phyloP scores from a whole-genome alignment of 2,797 vertebrate genomes.

The Tokudaia tokunoshimensis region DNA sequence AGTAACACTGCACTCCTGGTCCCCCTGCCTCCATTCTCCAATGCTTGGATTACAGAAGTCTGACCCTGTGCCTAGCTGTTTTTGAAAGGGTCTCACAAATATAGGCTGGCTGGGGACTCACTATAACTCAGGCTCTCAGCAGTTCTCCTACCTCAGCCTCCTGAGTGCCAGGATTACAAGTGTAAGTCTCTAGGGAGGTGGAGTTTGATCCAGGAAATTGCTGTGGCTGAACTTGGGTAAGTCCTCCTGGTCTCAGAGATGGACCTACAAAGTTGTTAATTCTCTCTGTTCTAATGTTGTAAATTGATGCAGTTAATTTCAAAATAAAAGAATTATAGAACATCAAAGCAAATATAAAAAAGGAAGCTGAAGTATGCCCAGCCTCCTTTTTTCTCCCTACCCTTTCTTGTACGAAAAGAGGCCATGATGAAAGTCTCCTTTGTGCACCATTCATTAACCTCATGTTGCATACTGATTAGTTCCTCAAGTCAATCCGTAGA shows the following conservation, averaged over 20 bases:
- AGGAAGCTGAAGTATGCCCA: not conserved
- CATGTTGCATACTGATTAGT: not conserved
- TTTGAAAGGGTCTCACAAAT: not conserved
- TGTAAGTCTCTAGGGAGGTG: not conserved
- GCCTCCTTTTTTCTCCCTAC: not conserved
- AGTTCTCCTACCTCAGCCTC: not conserved
- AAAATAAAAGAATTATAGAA: not conserved
- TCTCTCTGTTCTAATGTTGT: not conserved
- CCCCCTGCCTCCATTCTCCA: not conserved
- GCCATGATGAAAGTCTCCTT: not conserved
- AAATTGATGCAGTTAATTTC: not conserved
- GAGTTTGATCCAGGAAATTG: not conserved
- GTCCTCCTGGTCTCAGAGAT: not conserved
- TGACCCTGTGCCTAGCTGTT: not conserved
- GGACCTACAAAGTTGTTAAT: not conserved
- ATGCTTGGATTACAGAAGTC: not conserved
- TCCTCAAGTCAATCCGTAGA: not conserved
- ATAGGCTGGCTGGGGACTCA: not conserved
- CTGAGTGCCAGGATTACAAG: not conserved
- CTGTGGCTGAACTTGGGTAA: not conserved
- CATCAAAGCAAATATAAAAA: constrained; percentile 6
- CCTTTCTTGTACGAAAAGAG: not conserved
- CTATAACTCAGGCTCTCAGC: not conserved
- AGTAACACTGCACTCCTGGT: not conserved
- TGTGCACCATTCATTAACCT: not conserved